A percentile compares a stretch with the other conserved stretches of the same genome.
Evolutionary conservation across 2,113 vertebrate species (phyloP).

Genomic region (Rhineura floridana): DNA sequence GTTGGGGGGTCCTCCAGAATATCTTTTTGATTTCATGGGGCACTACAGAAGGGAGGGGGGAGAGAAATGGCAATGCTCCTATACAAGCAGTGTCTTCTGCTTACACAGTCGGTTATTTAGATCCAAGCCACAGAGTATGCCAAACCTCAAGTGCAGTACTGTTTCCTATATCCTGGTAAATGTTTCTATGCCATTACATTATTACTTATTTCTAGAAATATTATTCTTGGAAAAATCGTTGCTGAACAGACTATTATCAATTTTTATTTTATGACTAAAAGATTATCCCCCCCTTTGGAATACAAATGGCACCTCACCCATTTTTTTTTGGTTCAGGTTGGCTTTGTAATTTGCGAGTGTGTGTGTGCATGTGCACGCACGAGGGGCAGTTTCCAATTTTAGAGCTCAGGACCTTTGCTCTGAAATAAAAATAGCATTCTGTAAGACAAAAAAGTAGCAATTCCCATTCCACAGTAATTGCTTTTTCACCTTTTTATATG

Average conservation of each 20-base stretch:
- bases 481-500: slow-evolving; percentile 8
- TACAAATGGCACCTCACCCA: neutral
- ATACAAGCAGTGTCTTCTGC: neutral
- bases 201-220: neutral
- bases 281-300: neutral
- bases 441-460: no score
- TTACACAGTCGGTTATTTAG: neutral
- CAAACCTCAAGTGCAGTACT: neutral
- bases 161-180: neutral
- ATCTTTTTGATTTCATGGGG: neutral
- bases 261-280: neutral
- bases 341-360: neutral
- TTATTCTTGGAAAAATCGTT: neutral
- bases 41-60: neutral
- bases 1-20: neutral
- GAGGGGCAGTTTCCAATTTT: neutral
- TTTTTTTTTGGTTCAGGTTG: neutral
- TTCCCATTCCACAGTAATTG: neutral
- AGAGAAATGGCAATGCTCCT: no score
- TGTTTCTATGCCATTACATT: no score
- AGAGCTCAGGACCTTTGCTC: neutral
- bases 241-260: neutral
- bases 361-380: neutral
- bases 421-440: neutral
- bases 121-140: neutral